A percentile compares a stretch with the other conserved stretches of the same genome.
Evolutionary conservation across 2,888 invertebrate species (phyloP).

Genomic region (Macaria liturata): DNA sequence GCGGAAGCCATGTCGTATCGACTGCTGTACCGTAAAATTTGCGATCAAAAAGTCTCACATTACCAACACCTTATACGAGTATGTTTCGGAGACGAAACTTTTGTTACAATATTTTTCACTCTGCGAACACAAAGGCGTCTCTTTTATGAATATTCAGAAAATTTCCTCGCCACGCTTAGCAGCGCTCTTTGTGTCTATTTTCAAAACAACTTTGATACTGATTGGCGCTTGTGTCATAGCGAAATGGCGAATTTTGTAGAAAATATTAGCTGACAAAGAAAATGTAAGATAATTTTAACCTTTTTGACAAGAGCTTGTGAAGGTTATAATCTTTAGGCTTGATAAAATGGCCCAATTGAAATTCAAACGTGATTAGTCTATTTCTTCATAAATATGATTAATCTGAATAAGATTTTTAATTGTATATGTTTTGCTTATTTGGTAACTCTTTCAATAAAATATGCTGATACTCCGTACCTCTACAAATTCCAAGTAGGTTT

Average conservation of each 20-base stretch:
- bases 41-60: slow-evolving; percentile 9
- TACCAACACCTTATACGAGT: slow-evolving; percentile 9
- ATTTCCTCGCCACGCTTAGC: slow-evolving; percentile 16
- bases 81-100: slow-evolving; percentile 22
- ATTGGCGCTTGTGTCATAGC: slow-evolving; percentile 16
- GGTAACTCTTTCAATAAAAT: too few relatives aligned
- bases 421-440: too few relatives aligned
- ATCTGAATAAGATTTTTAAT: too few relatives aligned
- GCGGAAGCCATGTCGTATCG: slow-evolving; percentile 7
- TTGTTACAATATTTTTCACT: slow-evolving; percentile 23
- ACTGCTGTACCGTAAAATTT: background rate
- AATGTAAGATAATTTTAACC: too few relatives aligned
- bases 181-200: slow-evolving; percentile 20
- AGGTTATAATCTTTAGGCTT: too few relatives aligned
- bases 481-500: too few relatives aligned
- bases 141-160: slow-evolving; percentile 32
- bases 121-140: slow-evolving; percentile 22
- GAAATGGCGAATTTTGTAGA: background rate
- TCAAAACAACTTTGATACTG: slow-evolving; percentile 23
- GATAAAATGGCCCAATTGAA: too few relatives aligned
- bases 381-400: too few relatives aligned
- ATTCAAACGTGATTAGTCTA: too few relatives aligned
- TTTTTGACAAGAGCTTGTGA: too few relatives aligned
- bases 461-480: too few relatives aligned
- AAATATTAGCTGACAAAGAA: too few relatives aligned